A percentile compares a stretch with the other conserved stretches of the same genome.
Evolutionary conservation across 2,888 invertebrate genomes (phyloP).

Genomic region (Sinopyrophorus schimmeli): DNA sequence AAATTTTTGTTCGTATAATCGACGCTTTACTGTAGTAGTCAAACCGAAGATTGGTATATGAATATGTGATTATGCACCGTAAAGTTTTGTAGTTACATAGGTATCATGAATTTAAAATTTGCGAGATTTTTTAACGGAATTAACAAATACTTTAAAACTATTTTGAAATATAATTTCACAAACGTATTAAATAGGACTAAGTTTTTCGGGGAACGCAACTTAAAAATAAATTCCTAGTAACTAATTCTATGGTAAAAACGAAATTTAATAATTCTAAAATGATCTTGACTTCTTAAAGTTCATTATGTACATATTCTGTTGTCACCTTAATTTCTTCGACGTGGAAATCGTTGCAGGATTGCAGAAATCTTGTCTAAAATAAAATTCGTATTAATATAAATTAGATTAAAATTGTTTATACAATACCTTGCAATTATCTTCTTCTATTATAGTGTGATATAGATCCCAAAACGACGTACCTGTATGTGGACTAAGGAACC

Average conservation of each 20-base stretch:
- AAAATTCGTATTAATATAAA: slow-evolving; percentile 32
- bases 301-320: slow-evolving; percentile 80
- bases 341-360: slow-evolving; percentile 78
- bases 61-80: no score
- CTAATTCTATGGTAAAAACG: background rate
- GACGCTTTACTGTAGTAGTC: no score
- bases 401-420: background rate
- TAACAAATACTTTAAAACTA: no score
- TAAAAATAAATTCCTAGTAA: no score
- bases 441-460: slow-evolving; percentile 73
- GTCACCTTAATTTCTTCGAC: slow-evolving; percentile 81
- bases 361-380: slow-evolving; percentile 67
- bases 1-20: no score
- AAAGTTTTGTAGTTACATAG: no score
- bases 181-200: no score
- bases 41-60: no score
- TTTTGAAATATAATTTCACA: no score
- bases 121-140: no score
- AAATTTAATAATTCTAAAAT: background rate
- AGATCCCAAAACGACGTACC: slow-evolving; percentile 78
- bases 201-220: no score
- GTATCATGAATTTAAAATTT: no score
- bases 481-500: slow-evolving; percentile 74
- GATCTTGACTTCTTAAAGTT: slow-evolving; percentile 62
- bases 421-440: slow-evolving; percentile 71